These are phyloP conservation scores for Stenotaenia linearis DNA, from an alignment of 2,888 invertebrate species.

Conservation along the genomic window DNA sequence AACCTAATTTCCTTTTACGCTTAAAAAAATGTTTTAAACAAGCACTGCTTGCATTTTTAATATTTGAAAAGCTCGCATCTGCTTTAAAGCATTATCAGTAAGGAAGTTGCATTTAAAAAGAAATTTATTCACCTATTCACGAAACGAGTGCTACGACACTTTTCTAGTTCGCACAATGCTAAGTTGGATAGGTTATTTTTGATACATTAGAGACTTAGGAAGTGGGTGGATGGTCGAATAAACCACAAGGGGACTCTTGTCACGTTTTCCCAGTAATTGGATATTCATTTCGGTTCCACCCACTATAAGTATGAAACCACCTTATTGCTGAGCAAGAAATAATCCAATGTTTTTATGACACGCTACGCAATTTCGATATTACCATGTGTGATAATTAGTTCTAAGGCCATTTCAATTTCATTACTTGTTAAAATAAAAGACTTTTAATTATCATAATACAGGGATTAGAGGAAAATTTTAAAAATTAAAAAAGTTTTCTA, in stretches of 20 bases:
- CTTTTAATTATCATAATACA: neutral
- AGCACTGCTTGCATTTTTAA: no score
- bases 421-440: constrained; percentile 3
- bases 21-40: neutral
- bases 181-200: neutral
- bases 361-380: constrained; percentile 7
- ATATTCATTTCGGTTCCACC: constrained; percentile 26
- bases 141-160: neutral
- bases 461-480: neutral
- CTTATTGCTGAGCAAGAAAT: constrained; percentile 20
- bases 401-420: constrained; percentile 8
- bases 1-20: neutral
- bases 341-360: constrained; percentile 26
- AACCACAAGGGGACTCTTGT: constrained; percentile 26
- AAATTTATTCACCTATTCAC: neutral
- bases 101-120: neutral
- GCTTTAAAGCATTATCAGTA: neutral
- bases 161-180: neutral
- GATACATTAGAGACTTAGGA: neutral
- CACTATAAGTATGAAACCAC: constrained; percentile 26
- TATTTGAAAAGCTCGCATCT: neutral
- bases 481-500: neutral
- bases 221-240: constrained; percentile 20
- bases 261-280: constrained; percentile 17
- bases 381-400: neutral